Evolutionary conservation across 1,140 invertebrate genomes (phyloP).

Genomic region (Holcopasites calliopsidis): DNA sequence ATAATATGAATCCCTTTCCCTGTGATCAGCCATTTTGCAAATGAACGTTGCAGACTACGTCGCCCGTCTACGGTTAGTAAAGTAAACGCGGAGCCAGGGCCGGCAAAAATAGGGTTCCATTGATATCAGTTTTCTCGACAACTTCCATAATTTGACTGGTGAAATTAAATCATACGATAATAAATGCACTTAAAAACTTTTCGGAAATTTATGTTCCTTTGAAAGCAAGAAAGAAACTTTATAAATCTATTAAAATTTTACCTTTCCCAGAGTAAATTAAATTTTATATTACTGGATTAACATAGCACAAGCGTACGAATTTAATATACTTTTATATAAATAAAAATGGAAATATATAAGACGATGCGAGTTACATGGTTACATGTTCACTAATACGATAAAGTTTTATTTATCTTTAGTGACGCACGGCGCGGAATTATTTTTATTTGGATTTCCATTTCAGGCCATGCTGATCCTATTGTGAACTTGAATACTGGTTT

Average conservation of each 20-base stretch:
- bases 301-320: not conserved
- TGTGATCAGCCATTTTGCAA: slow-evolving; percentile 78
- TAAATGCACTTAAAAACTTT: not conserved
- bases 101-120: slow-evolving; percentile 13
- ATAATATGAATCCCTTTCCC: slow-evolving; percentile 75
- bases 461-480: not conserved
- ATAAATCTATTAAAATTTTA: not conserved
- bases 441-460: slow-evolving; percentile 32
- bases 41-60: slow-evolving; percentile 51
- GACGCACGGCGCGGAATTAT: slow-evolving; percentile 30
- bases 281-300: not conserved
- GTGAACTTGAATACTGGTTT: not conserved
- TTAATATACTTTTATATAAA: no score
- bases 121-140: slow-evolving; percentile 15
- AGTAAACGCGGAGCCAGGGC: slow-evolving; percentile 16
- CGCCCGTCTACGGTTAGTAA: slow-evolving; percentile 43
- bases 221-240: not conserved
- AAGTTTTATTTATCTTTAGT: slow-evolving; percentile 22
- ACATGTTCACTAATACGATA: no score
- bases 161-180: not conserved
- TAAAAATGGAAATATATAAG: not conserved
- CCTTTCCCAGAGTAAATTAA: not conserved
- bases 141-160: not conserved
- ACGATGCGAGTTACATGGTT: not conserved
- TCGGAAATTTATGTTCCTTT: not conserved